Evolutionary conservation across 2,888 invertebrate species (phyloP), one percentile per base, ranked within the genome.

Genomic region (Eupithecia insigniata): DNA sequence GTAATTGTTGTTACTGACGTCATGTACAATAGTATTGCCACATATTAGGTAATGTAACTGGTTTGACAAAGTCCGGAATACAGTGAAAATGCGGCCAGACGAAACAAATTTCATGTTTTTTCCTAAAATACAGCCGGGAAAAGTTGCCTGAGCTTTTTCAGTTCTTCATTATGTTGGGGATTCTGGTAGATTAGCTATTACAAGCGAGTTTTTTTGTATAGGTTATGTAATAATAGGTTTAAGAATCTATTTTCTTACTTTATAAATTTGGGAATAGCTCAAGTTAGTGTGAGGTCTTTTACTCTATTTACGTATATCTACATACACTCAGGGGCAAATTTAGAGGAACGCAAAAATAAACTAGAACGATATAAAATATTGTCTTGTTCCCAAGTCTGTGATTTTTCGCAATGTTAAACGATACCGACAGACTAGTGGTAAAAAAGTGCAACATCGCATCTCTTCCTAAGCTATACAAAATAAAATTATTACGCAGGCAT

Each of bases 121-220:
- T 60, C 70, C 64, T 70, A 67, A 70, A 70, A 70, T 70, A 70
- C 67, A 58, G 69, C 71, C 12, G 64, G 65, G 66, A 28, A 69
- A 69, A 71, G 69, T 70, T 61, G 55, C 18, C 28, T 22, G 60
- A 60, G 67, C 71, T 74, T 68, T 71, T 72, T 66, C 68, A 68
- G 70, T 70, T 72, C 60, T 72, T 75, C 70, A 72, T 72, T 75
- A 72, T 68, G 75, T 39, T 70, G 72, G 55, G 67, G 67, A 72
- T 74, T 67, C 69, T 72, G 66, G 70, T 67, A 70, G 72, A 75
- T 75, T 70, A 75, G 70, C 70, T 75, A 66, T 72, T 75, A 72
- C 55, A 70, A 68, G 64, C n/a, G 71, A 51, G 46, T 58, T 68
- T 67, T n/a, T 74, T 74, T 74, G 71, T 69, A 74, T 69, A 71